Evolutionary conservation across 2,888 invertebrate species (phyloP).

Genomic region (Reticulitermes lucifugus): DNA sequence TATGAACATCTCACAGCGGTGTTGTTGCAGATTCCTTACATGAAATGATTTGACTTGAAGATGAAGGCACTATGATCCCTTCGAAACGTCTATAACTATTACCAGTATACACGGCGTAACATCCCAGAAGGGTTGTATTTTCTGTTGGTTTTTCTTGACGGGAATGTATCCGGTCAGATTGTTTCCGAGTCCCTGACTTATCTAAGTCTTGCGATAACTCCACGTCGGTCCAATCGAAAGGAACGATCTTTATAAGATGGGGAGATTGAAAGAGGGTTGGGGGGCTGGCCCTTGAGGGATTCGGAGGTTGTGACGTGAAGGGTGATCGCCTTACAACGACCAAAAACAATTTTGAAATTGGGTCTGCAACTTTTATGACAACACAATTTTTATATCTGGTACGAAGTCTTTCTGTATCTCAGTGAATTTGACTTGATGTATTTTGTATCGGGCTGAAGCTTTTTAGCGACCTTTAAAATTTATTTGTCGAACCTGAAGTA

Average conservation of each 20-base stretch:
- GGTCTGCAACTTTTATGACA: conserved; percentile 49
- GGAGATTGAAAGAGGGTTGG: neutral
- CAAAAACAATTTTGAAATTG: conserved; percentile 51
- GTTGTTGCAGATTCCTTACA: too few species aligned
- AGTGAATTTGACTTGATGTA: neutral
- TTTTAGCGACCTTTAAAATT: neutral
- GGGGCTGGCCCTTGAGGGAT: conserved; percentile 15
- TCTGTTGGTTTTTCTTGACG: too few species aligned
- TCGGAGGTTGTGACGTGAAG: conserved; percentile 16
- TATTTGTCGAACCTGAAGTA: neutral
- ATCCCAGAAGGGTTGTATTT: too few species aligned
- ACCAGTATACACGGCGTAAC: too few species aligned
- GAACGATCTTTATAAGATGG: conserved; percentile 15
- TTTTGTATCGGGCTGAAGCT: neutral
- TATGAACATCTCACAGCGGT: too few species aligned
- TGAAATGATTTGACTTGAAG: too few species aligned
- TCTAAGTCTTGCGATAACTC: neutral
- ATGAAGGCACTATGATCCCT: too few species aligned
- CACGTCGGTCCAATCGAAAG: conserved; percentile 33
- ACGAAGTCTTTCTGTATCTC: neutral
- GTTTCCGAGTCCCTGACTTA: neutral
- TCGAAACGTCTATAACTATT: too few species aligned
- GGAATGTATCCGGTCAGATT: neutral
- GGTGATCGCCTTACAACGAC: conserved; percentile 11
- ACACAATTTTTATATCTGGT: conserved; percentile 3